These are phyloP conservation scores for Plebejus argus DNA, from an alignment of 2,888 invertebrate species.

Conservation along the genomic window DNA sequence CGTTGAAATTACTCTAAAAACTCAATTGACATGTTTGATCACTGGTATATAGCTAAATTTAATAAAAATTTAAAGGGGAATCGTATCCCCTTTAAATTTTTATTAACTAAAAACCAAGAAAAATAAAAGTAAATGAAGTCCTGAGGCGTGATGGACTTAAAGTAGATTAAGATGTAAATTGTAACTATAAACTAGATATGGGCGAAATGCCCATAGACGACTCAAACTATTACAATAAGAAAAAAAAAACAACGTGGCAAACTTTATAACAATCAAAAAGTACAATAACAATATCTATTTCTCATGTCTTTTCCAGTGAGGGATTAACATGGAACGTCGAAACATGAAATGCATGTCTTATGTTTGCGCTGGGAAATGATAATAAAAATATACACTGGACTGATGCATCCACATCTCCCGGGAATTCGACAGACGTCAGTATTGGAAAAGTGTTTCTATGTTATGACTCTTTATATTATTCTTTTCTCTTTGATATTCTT, in stretches of 20 bases:
- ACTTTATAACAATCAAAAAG: background rate
- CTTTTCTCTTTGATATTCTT: constrained; percentile 1
- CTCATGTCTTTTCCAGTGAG: background rate
- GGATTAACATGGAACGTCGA: background rate
- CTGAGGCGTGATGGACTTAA: no score
- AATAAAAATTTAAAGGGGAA: no score
- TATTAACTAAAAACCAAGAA: no score
- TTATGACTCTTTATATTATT: constrained; percentile 2
- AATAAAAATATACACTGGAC: constrained; percentile 6
- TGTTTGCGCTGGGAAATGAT: constrained; percentile 10
- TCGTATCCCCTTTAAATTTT: no score
- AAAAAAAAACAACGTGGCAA: no score
- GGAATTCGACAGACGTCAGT: constrained; percentile 5
- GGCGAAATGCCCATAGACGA: background rate
- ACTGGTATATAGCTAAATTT: no score
- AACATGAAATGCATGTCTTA: constrained; percentile 8
- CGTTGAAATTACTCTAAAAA: background rate
- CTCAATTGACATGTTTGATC: no score
- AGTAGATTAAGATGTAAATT: no score
- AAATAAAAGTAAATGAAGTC: no score
- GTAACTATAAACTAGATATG: background rate
- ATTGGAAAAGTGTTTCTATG: constrained; percentile 10
- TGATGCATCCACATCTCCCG: background rate
- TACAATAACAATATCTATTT: background rate
- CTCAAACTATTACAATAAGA: no score